Conservation (phyloP, 2,113 vertebrate genomes). For the Xenopus borealis region DNA sequence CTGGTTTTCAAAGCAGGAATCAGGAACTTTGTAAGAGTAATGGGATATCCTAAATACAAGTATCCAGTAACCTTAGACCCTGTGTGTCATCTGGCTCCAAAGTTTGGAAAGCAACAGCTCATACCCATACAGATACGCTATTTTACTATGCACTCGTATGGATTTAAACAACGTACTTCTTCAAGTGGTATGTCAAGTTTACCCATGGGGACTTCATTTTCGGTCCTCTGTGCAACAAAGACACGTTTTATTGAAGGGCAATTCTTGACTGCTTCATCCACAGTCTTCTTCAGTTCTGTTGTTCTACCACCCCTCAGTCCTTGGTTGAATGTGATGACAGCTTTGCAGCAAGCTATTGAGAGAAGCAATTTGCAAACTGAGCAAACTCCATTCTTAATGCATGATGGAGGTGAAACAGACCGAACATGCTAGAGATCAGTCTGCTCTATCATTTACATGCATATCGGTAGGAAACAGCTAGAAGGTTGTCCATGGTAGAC, state of each 20-base stretch:
- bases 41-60: too few relatives aligned
- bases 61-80: too few relatives aligned
- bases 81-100: too few relatives aligned
- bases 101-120: too few relatives aligned
- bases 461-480: too few relatives aligned
- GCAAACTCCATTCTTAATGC: neutral
- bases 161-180: conserved; percentile 66
- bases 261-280: conserved; percentile 78
- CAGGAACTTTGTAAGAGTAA: too few relatives aligned
- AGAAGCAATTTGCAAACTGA: conserved; percentile 41
- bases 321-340: conserved; percentile 84
- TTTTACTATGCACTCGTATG: too few relatives aligned
- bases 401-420: neutral
- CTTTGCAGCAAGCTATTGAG: conserved; percentile 80
- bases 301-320: conserved; percentile 76
- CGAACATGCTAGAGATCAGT: too few relatives aligned
- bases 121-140: too few relatives aligned
- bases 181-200: conserved; percentile 74
- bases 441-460: too few relatives aligned
- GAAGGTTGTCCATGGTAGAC: too few relatives aligned
- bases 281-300: conserved; percentile 73
- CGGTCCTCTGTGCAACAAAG: conserved; percentile 82
- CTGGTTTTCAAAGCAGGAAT: too few relatives aligned
- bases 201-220: conserved; percentile 68
- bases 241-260: conserved; percentile 75